A percentile compares a stretch with the other conserved stretches of the same genome.
Evolutionary conservation across 2,888 invertebrate genomes (phyloP).

Genomic region (Anthophora plumipes): DNA sequence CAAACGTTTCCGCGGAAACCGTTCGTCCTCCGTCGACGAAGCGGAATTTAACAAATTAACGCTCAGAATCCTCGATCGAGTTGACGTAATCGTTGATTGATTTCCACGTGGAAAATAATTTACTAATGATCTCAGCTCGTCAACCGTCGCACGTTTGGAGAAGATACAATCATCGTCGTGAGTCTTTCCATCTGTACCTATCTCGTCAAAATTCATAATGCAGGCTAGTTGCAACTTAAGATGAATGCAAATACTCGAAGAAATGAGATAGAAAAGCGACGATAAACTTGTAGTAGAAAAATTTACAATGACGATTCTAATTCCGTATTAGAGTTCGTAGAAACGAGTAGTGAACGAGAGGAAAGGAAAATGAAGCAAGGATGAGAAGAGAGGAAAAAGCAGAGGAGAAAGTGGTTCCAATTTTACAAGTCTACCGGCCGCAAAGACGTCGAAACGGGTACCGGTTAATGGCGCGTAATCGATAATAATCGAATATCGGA

Average conservation of each 20-base stretch:
- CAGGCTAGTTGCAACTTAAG: too few relatives aligned
- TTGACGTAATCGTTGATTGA: not conserved
- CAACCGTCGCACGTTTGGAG: too few relatives aligned
- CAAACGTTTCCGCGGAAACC: not conserved
- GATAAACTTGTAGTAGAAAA: too few relatives aligned
- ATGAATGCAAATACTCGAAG: too few relatives aligned
- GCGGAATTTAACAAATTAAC: slow-evolving; percentile 24
- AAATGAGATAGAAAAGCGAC: too few relatives aligned
- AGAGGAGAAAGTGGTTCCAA: slow-evolving; percentile 23
- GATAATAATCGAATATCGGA: slow-evolving; percentile 73
- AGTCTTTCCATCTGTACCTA: not conserved
- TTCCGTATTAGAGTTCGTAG: too few relatives aligned
- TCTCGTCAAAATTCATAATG: too few relatives aligned
- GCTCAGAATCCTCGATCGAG: not conserved
- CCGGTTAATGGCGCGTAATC: slow-evolving; percentile 70
- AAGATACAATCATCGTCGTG: not conserved
- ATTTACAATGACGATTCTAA: not conserved
- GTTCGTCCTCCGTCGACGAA: not conserved
- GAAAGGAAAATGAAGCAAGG: not conserved
- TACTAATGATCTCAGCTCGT: slow-evolving; percentile 4
- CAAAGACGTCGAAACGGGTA: slow-evolving; percentile 42
- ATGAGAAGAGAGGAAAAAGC: not conserved
- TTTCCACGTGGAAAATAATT: slow-evolving; percentile 17
- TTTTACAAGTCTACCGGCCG: slow-evolving; percentile 24
- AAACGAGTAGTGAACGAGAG: too few relatives aligned